These are phyloP conservation scores for Cricetomys ansorgei DNA, from an alignment of 2,113 vertebrate species.

Conservation along the genomic window DNA sequence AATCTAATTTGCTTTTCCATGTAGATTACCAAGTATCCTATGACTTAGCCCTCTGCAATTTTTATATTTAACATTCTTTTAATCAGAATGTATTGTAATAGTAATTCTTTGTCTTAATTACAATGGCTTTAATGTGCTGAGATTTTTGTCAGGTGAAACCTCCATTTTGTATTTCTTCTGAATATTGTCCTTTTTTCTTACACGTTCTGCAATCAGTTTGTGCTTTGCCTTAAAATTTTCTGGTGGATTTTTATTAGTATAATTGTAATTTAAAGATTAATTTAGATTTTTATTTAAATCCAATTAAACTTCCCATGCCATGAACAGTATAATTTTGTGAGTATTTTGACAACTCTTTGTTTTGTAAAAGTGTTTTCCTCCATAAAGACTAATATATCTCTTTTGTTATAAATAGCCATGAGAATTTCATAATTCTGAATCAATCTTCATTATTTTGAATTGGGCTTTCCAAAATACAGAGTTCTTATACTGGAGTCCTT, in stretches of 20 bases:
- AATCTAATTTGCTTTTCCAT: slow-evolving; percentile 9
- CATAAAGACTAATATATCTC: background rate
- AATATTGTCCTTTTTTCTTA: background rate
- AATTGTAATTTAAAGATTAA: slow-evolving; percentile 28
- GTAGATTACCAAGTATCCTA: background rate
- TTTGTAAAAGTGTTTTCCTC: background rate
- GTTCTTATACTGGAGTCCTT: background rate
- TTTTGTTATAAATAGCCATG: background rate
- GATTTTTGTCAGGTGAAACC: background rate
- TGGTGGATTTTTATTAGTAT: background rate
- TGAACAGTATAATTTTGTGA: background rate
- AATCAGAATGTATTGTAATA: background rate
- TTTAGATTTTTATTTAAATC: slow-evolving; percentile 17
- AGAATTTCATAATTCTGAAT: background rate
- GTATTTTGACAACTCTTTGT: background rate
- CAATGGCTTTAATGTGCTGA: background rate
- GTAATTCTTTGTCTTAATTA: background rate
- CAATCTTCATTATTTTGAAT: background rate
- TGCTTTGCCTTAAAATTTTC: background rate
- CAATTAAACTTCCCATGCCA: background rate
- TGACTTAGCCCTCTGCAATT: background rate
- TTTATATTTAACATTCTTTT: slow-evolving; percentile 13
- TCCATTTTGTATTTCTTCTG: background rate
- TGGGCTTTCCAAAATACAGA: background rate
- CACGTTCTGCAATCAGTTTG: background rate